Conservation (phyloP, 35 echinoderm and acorn worm species). For the Heliocidaris tuberculata region DNA sequence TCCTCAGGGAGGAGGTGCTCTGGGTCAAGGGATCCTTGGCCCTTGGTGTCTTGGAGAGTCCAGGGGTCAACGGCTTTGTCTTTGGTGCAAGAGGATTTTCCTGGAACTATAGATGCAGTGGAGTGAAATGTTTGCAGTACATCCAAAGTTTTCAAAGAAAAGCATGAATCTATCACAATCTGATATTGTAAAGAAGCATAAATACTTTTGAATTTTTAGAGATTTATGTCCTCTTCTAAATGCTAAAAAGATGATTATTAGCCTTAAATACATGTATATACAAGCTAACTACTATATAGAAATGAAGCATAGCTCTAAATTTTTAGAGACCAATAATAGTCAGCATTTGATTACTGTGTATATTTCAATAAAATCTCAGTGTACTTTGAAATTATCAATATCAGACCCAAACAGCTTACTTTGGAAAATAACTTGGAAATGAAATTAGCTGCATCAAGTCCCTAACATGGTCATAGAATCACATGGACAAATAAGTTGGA, state of each 20-base stretch:
- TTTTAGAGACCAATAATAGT: no score
- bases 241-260: background rate
- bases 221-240: background rate
- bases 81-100: constrained; percentile 34
- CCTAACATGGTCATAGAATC: no score
- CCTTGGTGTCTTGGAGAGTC: background rate
- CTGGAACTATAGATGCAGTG: background rate
- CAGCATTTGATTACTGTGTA: no score
- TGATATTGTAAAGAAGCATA: background rate
- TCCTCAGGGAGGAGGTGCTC: constrained; percentile 15
- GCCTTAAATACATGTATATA: background rate
- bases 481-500: no score
- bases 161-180: background rate
- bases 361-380: no score
- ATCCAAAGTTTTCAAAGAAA: background rate
- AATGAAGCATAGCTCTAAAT: no score
- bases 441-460: no score
- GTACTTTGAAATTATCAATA: no score
- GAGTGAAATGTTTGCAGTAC: background rate
- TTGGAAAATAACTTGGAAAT: no score
- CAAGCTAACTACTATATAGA: background rate
- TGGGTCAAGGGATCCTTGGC: constrained; percentile 6
- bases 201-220: background rate
- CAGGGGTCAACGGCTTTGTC: background rate
- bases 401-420: no score